These are phyloP conservation scores for Samia ricini DNA, from an alignment of 1,140 invertebrate genomes.

Conservation along the genomic window DNA sequence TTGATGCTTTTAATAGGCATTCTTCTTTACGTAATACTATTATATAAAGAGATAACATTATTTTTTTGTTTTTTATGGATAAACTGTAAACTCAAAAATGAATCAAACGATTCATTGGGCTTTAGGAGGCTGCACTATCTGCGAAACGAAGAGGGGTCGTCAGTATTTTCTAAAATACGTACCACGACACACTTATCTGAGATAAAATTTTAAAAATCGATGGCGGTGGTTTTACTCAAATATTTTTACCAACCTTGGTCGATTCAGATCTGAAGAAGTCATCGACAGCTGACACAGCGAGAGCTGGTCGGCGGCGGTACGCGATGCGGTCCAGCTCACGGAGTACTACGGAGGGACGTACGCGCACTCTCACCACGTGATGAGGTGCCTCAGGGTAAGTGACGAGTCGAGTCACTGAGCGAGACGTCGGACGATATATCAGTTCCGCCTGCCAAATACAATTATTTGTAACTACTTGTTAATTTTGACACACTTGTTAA, in stretches of 20 bases:
- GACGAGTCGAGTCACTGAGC: slow-evolving; percentile 79
- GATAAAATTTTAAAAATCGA: too few species aligned
- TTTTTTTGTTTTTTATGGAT: too few species aligned
- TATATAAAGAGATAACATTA: too few species aligned
- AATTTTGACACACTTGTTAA: not conserved
- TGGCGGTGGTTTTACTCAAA: too few species aligned
- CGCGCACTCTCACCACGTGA: slow-evolving; percentile 79
- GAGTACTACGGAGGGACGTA: slow-evolving; percentile 84
- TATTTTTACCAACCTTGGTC: slow-evolving; percentile 80
- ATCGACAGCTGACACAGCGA: slow-evolving; percentile 82
- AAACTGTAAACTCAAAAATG: too few species aligned
- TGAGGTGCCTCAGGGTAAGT: slow-evolving; percentile 79
- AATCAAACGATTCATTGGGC: too few species aligned
- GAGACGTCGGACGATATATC: slow-evolving; percentile 61
- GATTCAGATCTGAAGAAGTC: slow-evolving; percentile 87
- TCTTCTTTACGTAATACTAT: too few species aligned
- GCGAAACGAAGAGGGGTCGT: too few species aligned
- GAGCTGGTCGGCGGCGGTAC: slow-evolving; percentile 80
- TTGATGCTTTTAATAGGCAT: too few species aligned
- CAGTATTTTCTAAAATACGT: too few species aligned
- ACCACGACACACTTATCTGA: too few species aligned
- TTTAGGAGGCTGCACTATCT: too few species aligned
- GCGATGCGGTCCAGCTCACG: slow-evolving; percentile 86
- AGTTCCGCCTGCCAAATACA: slow-evolving; percentile 52
- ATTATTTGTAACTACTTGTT: not conserved